Conservation (phyloP, 2,888 invertebrate species). For the Cataglyphis albicans region DNA sequence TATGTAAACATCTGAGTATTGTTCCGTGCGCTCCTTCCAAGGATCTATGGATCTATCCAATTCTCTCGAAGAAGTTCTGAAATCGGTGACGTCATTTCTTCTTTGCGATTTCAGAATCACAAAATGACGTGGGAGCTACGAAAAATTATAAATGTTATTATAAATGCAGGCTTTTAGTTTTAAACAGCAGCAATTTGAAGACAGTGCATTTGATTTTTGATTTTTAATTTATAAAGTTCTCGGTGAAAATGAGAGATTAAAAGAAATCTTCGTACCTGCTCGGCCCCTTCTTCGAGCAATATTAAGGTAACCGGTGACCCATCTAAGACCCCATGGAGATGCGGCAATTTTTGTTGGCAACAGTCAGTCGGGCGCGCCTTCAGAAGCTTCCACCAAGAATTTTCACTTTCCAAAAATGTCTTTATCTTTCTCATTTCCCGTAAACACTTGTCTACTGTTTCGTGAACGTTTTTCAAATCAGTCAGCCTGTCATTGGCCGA, state of each 20-base stretch:
- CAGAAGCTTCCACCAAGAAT: conserved; percentile 64
- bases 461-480: conserved; percentile 63
- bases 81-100: background rate
- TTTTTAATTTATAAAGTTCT: background rate
- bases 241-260: background rate
- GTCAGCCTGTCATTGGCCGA: conserved; percentile 51
- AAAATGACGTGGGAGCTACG: conserved; percentile 12
- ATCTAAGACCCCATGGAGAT: conserved; percentile 75
- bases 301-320: conserved; percentile 71
- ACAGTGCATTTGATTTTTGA: background rate
- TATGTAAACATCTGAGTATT: background rate
- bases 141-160: background rate
- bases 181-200: background rate
- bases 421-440: conserved; percentile 67
- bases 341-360: conserved; percentile 71
- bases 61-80: background rate
- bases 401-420: conserved; percentile 71
- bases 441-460: conserved; percentile 66
- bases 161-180: background rate
- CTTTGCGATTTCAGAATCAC: background rate
- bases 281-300: conserved; percentile 57
- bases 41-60: background rate
- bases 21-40: background rate
- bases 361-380: conserved; percentile 62
- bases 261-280: conserved; percentile 20